Conservation (phyloP, 2,888 invertebrate species). For the Drosophila ezoana region DNA sequence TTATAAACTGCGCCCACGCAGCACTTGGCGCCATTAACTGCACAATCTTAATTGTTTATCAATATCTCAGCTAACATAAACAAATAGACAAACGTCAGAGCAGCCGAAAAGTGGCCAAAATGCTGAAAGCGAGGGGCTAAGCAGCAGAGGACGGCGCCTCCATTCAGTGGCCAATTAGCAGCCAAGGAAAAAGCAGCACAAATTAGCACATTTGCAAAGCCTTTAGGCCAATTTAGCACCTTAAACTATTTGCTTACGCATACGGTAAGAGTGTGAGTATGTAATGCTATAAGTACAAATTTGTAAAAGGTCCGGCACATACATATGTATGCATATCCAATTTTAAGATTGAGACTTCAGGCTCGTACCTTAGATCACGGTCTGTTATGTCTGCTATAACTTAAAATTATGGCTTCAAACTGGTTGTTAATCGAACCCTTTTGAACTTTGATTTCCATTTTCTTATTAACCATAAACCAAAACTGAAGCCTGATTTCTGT, state of each 20-base stretch:
- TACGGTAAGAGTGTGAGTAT: no score
- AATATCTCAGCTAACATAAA: slow-evolving; percentile 40
- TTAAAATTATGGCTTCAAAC: no score
- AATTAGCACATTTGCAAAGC: slow-evolving; percentile 37
- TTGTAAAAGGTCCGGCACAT: no score
- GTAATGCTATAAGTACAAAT: background rate
- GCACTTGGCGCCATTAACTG: slow-evolving; percentile 38
- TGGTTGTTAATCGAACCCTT: no score
- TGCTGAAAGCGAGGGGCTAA: background rate
- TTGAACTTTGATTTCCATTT: no score
- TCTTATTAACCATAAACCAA: no score
- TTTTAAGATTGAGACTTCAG: no score
- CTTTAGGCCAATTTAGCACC: slow-evolving; percentile 46
- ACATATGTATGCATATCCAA: no score
- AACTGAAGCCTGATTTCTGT: no score
- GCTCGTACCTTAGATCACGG: no score
- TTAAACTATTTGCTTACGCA: slow-evolving; percentile 12
- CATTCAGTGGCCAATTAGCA: slow-evolving; percentile 33
- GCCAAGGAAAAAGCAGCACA: background rate
- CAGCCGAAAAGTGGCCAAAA: slow-evolving; percentile 13
- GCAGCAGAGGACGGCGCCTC: background rate
- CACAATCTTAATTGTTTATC: slow-evolving; percentile 58
- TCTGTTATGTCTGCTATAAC: no score
- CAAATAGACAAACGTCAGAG: slow-evolving; percentile 28
- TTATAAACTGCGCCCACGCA: slow-evolving; percentile 50